A percentile compares a stretch with the other conserved stretches of the same genome.
These are phyloP conservation scores for Clarias batrachus DNA, from an alignment of 2,113 vertebrate species.

Conservation along the genomic window DNA sequence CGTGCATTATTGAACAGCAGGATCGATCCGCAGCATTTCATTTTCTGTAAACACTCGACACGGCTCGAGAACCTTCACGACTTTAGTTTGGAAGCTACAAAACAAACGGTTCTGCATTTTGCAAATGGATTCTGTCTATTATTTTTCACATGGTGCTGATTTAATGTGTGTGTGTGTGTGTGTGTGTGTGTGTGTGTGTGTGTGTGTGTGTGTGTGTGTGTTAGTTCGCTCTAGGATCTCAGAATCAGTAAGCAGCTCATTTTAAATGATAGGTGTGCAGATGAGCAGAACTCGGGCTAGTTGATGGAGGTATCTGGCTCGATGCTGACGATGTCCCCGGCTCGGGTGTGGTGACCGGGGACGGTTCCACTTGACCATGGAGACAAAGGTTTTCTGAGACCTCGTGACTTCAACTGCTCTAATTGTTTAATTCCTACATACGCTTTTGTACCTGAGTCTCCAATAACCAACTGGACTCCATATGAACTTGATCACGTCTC, in stretches of 20 bases:
- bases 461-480: too few relatives aligned
- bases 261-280: not conserved
- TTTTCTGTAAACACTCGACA: not conserved
- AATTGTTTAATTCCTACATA: too few relatives aligned
- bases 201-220: not conserved
- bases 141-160: not conserved
- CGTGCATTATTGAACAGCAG: not conserved
- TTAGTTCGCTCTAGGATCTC: too few relatives aligned
- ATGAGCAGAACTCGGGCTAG: not conserved
- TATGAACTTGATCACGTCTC: too few relatives aligned
- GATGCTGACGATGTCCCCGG: too few relatives aligned
- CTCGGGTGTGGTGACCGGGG: too few relatives aligned
- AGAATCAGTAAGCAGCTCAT: not conserved
- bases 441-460: too few relatives aligned
- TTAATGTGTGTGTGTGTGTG: not conserved
- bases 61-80: not conserved
- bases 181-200: not conserved
- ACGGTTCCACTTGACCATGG: too few relatives aligned
- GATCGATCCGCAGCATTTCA: constrained; percentile 3
- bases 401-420: too few relatives aligned
- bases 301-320: not conserved
- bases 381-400: too few relatives aligned
- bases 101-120: not conserved
- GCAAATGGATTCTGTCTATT: not conserved
- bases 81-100: not conserved